Conservation (phyloP, 1,140 invertebrate species). For the Stegodyphus dumicola region DNA sequence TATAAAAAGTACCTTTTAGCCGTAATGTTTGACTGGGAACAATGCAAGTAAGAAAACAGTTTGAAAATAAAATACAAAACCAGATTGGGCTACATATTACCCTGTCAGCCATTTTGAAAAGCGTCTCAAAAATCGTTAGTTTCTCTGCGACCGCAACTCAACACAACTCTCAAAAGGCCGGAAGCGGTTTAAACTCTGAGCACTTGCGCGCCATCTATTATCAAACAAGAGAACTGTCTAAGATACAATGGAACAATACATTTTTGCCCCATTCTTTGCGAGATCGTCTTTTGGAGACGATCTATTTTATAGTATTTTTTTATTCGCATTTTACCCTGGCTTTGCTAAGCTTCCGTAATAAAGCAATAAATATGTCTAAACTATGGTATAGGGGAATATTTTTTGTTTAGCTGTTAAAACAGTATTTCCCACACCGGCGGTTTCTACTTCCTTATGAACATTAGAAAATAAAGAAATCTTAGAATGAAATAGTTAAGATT, state of each 20-base stretch:
- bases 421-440: constrained; percentile 12
- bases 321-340: constrained; percentile 3
- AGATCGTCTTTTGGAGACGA: constrained; percentile 47
- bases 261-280: constrained; percentile 24
- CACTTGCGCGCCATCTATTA: constrained; percentile 57
- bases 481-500: too few species aligned
- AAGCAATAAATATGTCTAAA: constrained; percentile 54
- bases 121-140: constrained; percentile 56
- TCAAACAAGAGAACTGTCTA: constrained; percentile 43
- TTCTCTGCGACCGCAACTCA: constrained; percentile 52
- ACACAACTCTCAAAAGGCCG: constrained; percentile 48
- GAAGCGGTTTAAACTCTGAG: constrained; percentile 55
- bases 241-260: constrained; percentile 50
- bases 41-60: constrained; percentile 51
- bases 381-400: constrained; percentile 13
- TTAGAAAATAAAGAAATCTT: too few species aligned
- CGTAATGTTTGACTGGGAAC: constrained; percentile 55
- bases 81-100: constrained; percentile 51
- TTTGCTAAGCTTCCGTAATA: constrained; percentile 45
- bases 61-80: constrained; percentile 49
- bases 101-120: constrained; percentile 58
- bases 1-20: constrained; percentile 49
- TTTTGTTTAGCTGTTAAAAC: constrained; percentile 10
- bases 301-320: constrained; percentile 31
- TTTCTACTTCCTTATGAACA: constrained; percentile 13